Evolutionary conservation across 2,113 vertebrate species (phyloP).

Genomic region (Microtus ochrogaster): DNA sequence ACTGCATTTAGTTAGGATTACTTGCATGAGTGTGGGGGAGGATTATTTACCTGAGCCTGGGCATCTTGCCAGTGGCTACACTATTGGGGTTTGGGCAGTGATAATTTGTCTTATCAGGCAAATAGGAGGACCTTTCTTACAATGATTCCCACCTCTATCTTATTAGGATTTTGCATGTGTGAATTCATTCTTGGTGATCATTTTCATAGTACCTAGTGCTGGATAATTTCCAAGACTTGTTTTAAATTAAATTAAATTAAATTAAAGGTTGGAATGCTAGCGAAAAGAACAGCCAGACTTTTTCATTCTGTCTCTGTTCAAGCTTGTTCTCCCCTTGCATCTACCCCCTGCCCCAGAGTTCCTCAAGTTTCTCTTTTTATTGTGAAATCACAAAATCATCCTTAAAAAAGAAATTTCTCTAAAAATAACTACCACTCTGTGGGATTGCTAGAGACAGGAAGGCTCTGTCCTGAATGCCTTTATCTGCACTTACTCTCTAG

Average conservation of each 20-base stretch:
- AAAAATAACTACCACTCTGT: neutral
- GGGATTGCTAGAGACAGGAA: neutral
- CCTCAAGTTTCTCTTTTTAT: neutral
- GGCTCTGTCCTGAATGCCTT: neutral
- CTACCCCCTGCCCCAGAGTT: neutral
- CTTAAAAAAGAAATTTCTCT: neutral
- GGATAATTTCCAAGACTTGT: neutral
- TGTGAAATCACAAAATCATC: neutral
- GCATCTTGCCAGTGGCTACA: neutral
- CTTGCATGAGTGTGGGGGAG: neutral
- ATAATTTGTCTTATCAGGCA: neutral
- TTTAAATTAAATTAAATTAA: slow-evolving; percentile 32
- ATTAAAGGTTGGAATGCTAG: neutral
- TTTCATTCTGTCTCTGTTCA: neutral
- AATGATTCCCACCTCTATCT: neutral
- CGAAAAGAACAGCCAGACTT: neutral
- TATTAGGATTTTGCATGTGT: neutral
- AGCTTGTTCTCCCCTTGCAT: neutral
- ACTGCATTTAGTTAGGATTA: neutral
- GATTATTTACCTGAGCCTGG: neutral
- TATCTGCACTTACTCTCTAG: neutral
- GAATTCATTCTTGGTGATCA: neutral
- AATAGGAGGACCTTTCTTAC: neutral
- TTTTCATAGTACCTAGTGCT: neutral
- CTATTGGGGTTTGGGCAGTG: neutral